Evolutionary conservation across 2,113 vertebrate genomes (phyloP).

Genomic region (Rhadina sibilatrix): DNA sequence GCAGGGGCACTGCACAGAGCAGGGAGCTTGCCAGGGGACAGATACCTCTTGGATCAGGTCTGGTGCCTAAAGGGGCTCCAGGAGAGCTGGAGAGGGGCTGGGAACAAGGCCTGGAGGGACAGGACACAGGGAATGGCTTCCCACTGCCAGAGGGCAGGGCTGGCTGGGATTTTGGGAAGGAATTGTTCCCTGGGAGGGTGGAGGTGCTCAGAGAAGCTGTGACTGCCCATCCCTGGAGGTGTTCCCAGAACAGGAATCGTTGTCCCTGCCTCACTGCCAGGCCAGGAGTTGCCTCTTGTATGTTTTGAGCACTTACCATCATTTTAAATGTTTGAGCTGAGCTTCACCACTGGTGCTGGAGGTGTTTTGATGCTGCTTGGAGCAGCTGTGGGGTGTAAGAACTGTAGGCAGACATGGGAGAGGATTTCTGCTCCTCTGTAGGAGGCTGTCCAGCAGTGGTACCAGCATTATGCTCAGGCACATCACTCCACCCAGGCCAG

Average conservation of each 20-base stretch:
- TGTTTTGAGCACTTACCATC: background rate
- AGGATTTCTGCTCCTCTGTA: slow-evolving; percentile 35
- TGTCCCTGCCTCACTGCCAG: background rate
- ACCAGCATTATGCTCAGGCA: slow-evolving; percentile 79
- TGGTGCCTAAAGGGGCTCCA: background rate
- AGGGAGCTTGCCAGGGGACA: background rate
- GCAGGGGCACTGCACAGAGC: background rate
- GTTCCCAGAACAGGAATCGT: background rate
- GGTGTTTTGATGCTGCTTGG: background rate
- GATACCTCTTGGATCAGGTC: background rate
- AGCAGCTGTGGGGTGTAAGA: background rate
- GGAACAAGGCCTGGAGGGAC: background rate
- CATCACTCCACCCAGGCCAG: slow-evolving; percentile 69
- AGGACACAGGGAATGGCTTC: background rate
- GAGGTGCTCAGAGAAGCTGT: background rate
- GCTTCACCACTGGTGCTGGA: background rate
- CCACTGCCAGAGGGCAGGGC: background rate
- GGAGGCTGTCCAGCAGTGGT: slow-evolving; percentile 83
- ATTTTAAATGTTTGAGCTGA: background rate
- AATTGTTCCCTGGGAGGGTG: background rate
- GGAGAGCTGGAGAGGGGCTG: background rate
- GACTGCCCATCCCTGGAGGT: background rate
- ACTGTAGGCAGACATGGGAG: background rate
- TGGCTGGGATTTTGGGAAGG: background rate
- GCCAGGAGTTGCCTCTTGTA: background rate